Conservation (phyloP, 2,113 vertebrate genomes). For the Vireo altiloquus region DNA sequence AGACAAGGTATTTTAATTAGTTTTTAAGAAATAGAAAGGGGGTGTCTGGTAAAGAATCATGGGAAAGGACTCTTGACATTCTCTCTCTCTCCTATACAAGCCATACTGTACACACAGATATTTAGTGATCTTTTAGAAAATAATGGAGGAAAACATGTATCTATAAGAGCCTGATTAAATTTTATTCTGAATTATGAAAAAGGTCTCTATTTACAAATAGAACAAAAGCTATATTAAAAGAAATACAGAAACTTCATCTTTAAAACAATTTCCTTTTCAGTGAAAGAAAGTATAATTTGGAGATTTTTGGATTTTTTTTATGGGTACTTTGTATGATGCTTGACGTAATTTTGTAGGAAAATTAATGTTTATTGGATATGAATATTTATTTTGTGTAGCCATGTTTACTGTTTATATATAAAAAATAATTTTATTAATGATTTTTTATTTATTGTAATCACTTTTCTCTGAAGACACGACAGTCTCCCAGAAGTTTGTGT, state of each 20-base stretch:
- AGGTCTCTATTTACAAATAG: neutral
- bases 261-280: neutral
- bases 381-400: neutral
- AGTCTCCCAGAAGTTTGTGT: neutral
- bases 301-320: neutral
- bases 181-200: neutral
- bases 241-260: neutral
- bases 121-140: neutral
- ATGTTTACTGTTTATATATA: neutral
- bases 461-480: neutral
- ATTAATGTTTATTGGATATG: neutral
- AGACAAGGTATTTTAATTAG: constrained; percentile 41
- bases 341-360: neutral
- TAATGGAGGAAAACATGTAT: neutral
- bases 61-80: neutral
- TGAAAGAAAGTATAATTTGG: fast-evolving
- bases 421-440: neutral
- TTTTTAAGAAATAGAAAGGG: constrained; percentile 8
- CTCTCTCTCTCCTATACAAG: neutral
- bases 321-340: neutral
- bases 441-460: neutral
- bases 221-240: neutral
- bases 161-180: neutral
- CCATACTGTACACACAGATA: neutral
- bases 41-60: neutral